Evolutionary conservation across 2,888 invertebrate species (phyloP).

Genomic region (Sericinus montela): DNA sequence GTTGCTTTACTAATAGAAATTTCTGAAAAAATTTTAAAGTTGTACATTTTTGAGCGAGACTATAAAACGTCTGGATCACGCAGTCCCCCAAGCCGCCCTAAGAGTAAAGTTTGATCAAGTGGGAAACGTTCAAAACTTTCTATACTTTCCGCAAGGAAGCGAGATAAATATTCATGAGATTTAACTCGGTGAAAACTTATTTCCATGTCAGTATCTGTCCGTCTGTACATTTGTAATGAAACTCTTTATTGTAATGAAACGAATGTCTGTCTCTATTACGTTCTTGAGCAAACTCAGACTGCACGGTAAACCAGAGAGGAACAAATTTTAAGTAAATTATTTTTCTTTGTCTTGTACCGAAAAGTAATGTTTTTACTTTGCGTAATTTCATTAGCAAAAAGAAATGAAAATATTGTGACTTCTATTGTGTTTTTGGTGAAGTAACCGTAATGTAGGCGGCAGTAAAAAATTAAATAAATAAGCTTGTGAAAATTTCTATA

Average conservation of each 20-base stretch:
- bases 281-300: conserved; percentile 5
- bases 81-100: conserved; percentile 41
- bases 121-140: conserved; percentile 70
- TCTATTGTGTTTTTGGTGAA: no score
- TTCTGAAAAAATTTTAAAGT: conserved; percentile 5
- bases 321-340: conserved; percentile 6
- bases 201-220: conserved; percentile 69
- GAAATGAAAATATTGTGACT: no score
- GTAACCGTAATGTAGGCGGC: no score
- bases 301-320: neutral
- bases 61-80: conserved; percentile 20
- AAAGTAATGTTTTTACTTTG: neutral
- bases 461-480: no score
- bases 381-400: no score
- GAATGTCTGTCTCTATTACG: conserved; percentile 12
- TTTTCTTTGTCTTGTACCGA: neutral
- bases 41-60: conserved; percentile 11
- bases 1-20: neutral
- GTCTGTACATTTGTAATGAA: conserved; percentile 67
- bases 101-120: conserved; percentile 74
- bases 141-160: conserved; percentile 55
- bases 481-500: no score
- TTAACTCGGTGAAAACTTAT: conserved; percentile 70
- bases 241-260: conserved; percentile 17
- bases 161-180: conserved; percentile 76